Base-by-base conservation (phyloP, 2,888 invertebrate genomes). In the Pandemis cinnamomeana region DNA sequence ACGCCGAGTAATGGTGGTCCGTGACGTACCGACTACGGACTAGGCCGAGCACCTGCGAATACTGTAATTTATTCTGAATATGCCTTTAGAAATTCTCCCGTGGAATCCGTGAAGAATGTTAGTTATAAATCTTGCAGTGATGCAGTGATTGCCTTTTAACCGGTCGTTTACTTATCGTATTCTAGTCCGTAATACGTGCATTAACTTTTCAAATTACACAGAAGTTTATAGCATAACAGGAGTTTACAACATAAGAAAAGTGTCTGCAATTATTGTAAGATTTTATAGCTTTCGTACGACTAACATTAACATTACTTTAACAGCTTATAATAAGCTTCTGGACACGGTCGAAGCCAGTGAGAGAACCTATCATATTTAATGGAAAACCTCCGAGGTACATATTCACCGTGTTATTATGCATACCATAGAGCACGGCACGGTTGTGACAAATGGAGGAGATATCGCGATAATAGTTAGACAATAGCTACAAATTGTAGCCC, bases 401-500 rank as follows among this genome's bases (percentile, higher is more conserved):
- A 66, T 76, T 77, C 4, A 15, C 53, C 58, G 5, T 55, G 20
- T 55, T 55, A 55, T 55, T 20, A 55, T 55, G 55, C 8, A 55
- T n/a, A 76, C 78, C 80, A 81, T 78, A 80, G 78, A 78, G 79
- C 80, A 79, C 78, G 77, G 77, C 70, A 72, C 77, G 77, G 74
- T 81, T 83, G 77, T 83, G 84, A 85, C 86, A 83, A 88, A 88
- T 82, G 83, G 80, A 80, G 78, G 80, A 81, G 85, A 86, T 89
- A 87, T 84, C 82, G 82, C 78, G 76, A 73, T 78, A 79, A 76
- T 82, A 36, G 27, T 36, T 36, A 85, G 84, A 89, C 89, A 89
- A 91, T 90, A 83, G 84, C 82, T 80, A 82, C 86, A 88, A 89
- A 91, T 90, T 89, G 85, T 77, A 76, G 84, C 87, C 85, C 81